Evolutionary conservation across 2,113 vertebrate genomes (phyloP).

Genomic region (Elachura formosa): DNA sequence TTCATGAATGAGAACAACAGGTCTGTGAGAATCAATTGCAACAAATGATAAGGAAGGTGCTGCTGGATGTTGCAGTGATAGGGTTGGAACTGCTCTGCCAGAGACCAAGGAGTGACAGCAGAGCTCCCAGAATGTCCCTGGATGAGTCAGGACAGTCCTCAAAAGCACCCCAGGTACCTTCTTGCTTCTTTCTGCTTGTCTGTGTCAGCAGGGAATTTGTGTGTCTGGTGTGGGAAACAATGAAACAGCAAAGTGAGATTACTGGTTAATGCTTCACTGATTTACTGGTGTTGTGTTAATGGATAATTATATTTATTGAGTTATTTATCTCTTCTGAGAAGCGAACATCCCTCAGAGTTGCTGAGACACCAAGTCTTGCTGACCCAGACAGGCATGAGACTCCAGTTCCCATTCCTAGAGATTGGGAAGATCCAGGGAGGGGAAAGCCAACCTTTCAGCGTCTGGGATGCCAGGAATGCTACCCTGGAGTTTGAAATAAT

Average conservation of each 20-base stretch:
- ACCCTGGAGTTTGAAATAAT: neutral
- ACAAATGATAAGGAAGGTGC: neutral
- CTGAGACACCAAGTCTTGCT: neutral
- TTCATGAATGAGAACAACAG: neutral
- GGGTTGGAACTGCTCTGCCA: neutral
- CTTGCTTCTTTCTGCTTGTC: neutral
- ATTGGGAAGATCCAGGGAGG: neutral
- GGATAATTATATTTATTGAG: neutral
- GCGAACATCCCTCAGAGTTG: neutral
- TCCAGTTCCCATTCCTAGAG: neutral
- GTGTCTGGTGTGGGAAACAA: neutral
- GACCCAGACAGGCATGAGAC: neutral
- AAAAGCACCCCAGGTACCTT: neutral
- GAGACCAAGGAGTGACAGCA: neutral
- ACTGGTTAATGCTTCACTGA: neutral
- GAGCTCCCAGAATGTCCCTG: neutral
- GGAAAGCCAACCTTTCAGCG: neutral
- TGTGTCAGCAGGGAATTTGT: neutral
- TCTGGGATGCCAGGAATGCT: neutral
- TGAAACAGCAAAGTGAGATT: neutral
- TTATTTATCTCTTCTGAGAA: neutral
- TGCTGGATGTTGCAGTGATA: neutral
- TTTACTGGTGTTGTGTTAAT: neutral
- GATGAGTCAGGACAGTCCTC: neutral
- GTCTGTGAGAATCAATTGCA: neutral